phyloP scores from a whole-genome alignment of 2,888 invertebrate genomes.

The Himalopsyche anomala region DNA sequence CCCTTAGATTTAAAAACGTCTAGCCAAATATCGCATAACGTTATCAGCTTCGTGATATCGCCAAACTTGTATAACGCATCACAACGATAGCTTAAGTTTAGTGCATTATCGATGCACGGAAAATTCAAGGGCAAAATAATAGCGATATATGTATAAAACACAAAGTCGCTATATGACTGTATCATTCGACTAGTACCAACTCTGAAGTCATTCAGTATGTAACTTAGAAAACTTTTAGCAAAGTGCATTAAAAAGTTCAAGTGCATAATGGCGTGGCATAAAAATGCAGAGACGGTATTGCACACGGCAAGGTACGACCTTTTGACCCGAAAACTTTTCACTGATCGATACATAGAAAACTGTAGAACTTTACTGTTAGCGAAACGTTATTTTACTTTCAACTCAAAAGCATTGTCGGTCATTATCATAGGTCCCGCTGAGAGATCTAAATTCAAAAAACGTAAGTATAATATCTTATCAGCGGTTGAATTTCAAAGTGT shows the following conservation, averaged over 20 bases:
- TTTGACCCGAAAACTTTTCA: constrained; percentile 17
- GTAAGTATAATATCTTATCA: too few species aligned
- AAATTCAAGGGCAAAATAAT: not conserved
- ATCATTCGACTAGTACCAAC: not conserved
- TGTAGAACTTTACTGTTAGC: not conserved
- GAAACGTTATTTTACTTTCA: not conserved
- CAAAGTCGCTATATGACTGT: not conserved
- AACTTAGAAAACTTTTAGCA: not conserved
- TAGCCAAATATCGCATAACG: too few species aligned
- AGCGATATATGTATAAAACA: not conserved
- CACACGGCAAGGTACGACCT: not conserved
- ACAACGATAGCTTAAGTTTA: too few species aligned
- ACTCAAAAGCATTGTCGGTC: not conserved
- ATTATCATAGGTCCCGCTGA: not conserved
- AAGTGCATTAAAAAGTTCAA: not conserved
- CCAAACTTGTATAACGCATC: too few species aligned
- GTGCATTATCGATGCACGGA: not conserved
- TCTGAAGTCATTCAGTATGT: not conserved
- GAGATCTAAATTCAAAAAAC: not conserved
- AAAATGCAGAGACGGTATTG: not conserved
- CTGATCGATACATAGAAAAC: not conserved
- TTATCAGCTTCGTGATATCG: too few species aligned
- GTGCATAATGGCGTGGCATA: not conserved
- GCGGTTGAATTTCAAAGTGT: too few species aligned
- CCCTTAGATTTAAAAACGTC: too few species aligned